These are phyloP conservation scores for Tinamus guttatus DNA, from an alignment of 2,113 vertebrate genomes.

Conservation along the genomic window DNA sequence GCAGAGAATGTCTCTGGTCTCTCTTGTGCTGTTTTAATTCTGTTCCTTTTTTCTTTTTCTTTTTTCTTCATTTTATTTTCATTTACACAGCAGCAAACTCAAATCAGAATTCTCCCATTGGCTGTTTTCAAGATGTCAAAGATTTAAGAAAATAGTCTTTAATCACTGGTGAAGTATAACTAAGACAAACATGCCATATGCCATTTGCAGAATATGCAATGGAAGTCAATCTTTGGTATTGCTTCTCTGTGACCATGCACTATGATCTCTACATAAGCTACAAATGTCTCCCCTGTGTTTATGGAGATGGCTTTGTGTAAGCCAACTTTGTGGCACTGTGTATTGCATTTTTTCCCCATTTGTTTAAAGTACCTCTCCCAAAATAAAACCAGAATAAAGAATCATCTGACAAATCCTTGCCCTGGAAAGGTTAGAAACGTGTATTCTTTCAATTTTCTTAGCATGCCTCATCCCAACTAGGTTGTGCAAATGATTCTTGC, in stretches of 20 bases:
- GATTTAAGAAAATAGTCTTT: background rate
- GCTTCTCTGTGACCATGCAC: background rate
- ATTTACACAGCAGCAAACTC: background rate
- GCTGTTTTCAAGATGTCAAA: background rate
- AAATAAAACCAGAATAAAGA: slow-evolving; percentile 4
- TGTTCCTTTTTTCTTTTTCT: background rate
- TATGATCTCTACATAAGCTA: background rate
- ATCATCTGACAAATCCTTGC: background rate
- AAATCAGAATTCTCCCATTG: background rate
- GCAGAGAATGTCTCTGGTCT: background rate
- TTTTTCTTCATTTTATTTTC: background rate
- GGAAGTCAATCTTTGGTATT: background rate
- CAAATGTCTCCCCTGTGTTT: background rate
- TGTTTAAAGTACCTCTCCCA: background rate
- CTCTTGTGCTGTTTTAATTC: background rate
- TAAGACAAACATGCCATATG: background rate
- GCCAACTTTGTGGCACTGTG: background rate
- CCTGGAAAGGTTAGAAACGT: slow-evolving; percentile 31
- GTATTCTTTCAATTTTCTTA: slow-evolving; percentile 47
- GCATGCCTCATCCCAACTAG: background rate
- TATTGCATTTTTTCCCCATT: background rate
- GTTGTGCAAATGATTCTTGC: slow-evolving; percentile 10
- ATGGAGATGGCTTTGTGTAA: background rate
- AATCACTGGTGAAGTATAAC: background rate
- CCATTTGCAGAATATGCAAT: background rate